These are phyloP conservation scores for Drosophila aff. DNA, from an alignment of 1,140 invertebrate genomes.

Conservation along the genomic window DNA sequence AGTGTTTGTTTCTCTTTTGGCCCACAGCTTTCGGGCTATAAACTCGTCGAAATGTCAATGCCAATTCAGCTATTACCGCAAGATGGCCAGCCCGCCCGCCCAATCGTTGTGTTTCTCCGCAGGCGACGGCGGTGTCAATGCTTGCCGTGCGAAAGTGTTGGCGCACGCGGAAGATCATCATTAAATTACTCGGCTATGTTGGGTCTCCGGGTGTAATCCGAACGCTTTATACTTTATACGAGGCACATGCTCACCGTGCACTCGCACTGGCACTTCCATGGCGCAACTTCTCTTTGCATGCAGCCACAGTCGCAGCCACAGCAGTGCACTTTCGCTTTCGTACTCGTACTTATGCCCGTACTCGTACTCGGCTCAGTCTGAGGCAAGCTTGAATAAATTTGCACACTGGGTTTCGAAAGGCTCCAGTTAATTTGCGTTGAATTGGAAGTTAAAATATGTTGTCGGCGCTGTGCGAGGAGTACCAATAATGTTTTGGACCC, in stretches of 20 bases:
- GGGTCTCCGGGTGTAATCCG: constrained; percentile 56
- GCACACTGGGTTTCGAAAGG: constrained; percentile 47
- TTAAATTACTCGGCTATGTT: constrained; percentile 59
- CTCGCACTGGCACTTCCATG: constrained; percentile 33
- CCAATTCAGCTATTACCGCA: constrained; percentile 27
- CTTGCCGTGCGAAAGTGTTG: constrained; percentile 58
- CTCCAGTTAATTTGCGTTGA: constrained; percentile 41
- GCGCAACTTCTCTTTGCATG: constrained; percentile 54
- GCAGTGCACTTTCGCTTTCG: constrained; percentile 69
- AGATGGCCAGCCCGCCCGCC: neutral
- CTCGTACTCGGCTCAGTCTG: constrained; percentile 39
- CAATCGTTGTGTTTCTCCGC: neutral
- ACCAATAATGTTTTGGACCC: constrained; percentile 22
- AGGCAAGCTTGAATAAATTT: constrained; percentile 55
- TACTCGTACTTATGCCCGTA: constrained; percentile 9
- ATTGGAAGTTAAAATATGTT: constrained; percentile 42
- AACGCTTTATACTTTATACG: constrained; percentile 35
- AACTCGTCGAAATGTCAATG: constrained; percentile 36
- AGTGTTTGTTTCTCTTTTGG: neutral
- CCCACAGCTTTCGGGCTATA: neutral
- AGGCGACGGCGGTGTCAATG: constrained; percentile 43
- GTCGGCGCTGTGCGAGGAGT: constrained; percentile 20
- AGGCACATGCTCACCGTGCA: constrained; percentile 10
- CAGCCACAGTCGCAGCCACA: constrained; percentile 18
- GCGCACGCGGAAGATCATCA: constrained; percentile 63